A percentile compares a stretch with the other conserved stretches of the same genome.
Evolutionary conservation across 2,113 vertebrate genomes (phyloP).

Genomic region (Corydoras maculifer): DNA sequence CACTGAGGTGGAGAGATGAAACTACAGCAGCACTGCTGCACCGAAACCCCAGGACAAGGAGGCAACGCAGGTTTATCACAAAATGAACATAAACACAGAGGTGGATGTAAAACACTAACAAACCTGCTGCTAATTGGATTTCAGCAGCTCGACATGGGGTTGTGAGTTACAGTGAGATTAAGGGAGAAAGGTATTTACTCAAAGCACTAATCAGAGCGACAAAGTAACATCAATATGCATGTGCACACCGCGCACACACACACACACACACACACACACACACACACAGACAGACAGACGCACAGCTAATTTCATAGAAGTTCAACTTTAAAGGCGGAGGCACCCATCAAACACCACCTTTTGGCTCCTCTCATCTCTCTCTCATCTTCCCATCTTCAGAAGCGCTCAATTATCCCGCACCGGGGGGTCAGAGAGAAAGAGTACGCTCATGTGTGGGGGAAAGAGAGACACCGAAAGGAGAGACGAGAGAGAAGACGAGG

Average conservation of each 20-base stretch:
- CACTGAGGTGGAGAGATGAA: too few species aligned
- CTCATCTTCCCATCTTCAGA: constrained; percentile 41
- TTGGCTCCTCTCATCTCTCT: constrained; percentile 32
- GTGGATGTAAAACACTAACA: not conserved
- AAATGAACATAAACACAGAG: not conserved
- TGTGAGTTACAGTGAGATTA: constrained; percentile 28
- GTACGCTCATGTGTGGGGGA: not conserved
- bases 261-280: not conserved
- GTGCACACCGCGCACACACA: constrained; percentile 1
- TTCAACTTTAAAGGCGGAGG: constrained; percentile 35
- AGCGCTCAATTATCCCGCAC: constrained; percentile 32
- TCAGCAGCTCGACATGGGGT: constrained; percentile 16
- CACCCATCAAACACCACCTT: constrained; percentile 28
- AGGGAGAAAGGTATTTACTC: constrained; percentile 19
- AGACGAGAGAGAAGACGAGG: not conserved
- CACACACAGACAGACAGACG: not conserved
- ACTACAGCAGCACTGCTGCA: too few species aligned
- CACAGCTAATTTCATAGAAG: not conserved
- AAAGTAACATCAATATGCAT: not conserved
- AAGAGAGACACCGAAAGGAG: not conserved
- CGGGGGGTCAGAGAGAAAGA: constrained; percentile 9
- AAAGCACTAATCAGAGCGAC: constrained; percentile 27
- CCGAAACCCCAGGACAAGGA: not conserved
- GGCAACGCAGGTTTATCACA: constrained; percentile 1
- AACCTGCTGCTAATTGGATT: not conserved